Percentiles rank a stretch among this genome's conserved stretches.
phyloP scores from a whole-genome alignment of 1,140 invertebrate genomes.

The Aphelenchoides fujianensis region DNA sequence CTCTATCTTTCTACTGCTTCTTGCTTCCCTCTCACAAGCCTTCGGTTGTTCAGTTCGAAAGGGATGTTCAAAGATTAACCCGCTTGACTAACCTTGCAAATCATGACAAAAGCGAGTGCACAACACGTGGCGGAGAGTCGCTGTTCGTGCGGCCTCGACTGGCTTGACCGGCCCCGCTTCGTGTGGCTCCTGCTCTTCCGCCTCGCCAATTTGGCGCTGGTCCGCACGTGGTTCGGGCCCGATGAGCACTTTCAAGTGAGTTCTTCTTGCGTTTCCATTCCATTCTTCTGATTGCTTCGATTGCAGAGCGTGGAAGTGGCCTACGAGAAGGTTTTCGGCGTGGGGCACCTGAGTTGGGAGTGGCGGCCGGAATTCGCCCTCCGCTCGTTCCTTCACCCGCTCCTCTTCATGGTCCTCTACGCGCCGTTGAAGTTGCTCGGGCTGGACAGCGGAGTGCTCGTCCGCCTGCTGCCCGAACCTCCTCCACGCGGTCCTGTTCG shows the following conservation, averaged over 20 bases:
- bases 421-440: neutral
- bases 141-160: neutral
- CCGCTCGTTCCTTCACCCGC: constrained; percentile 14
- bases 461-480: constrained; percentile 8
- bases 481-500: neutral
- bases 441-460: neutral
- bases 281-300: no score
- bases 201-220: neutral
- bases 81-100: no score
- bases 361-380: constrained; percentile 1
- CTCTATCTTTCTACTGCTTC: no score
- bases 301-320: constrained; percentile 18
- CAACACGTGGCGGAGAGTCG: neutral
- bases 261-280: neutral
- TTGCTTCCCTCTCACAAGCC: no score
- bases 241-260: constrained; percentile 25
- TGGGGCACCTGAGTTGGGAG: constrained; percentile 10
- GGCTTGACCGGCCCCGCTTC: neutral
- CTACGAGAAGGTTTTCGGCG: constrained; percentile 1
- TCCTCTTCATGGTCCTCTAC: constrained; percentile 10
- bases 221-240: constrained; percentile 17
- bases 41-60: neutral
- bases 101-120: no score
- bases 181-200: neutral
- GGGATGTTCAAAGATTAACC: no score